These are phyloP conservation scores for Rhabdomys dilectus DNA, from an alignment of 2,113 vertebrate genomes.

Conservation along the genomic window DNA sequence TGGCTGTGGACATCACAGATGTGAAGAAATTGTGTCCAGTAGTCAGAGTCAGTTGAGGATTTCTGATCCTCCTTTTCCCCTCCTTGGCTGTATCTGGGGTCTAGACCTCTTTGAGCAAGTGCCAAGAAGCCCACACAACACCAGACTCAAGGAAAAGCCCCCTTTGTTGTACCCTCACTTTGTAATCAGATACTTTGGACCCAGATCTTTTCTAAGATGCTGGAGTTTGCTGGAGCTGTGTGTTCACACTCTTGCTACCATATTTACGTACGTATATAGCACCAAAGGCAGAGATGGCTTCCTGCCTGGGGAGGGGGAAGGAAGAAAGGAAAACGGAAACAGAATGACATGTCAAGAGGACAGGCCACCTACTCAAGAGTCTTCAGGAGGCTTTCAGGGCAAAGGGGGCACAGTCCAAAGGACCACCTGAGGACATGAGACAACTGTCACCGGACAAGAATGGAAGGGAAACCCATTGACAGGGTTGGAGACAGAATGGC, in stretches of 20 bases:
- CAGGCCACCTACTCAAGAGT: background rate
- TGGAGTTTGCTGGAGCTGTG: background rate
- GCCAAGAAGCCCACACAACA: fast-evolving
- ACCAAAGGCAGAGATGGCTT: fast-evolving
- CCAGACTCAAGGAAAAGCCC: background rate
- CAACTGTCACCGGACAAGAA: no score
- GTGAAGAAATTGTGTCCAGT: background rate
- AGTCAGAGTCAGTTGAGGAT: background rate
- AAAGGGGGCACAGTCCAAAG: background rate
- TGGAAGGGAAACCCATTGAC: background rate
- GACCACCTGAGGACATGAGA: fast-evolving
- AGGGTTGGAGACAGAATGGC: background rate
- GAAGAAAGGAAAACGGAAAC: background rate
- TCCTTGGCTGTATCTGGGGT: background rate
- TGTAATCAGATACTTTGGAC: background rate
- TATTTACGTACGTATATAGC: background rate
- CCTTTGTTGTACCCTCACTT: background rate
- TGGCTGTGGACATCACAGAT: no score
- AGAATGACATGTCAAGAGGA: background rate
- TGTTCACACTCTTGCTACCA: background rate
- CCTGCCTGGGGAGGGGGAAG: no score
- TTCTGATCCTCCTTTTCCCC: background rate
- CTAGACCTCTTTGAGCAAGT: fast-evolving
- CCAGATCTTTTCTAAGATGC: background rate
- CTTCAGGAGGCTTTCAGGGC: background rate